A percentile compares a stretch with the other conserved stretches of the same genome.
Conservation (phyloP, 2,797 vertebrate species). For the Scleropages formosus region DNA sequence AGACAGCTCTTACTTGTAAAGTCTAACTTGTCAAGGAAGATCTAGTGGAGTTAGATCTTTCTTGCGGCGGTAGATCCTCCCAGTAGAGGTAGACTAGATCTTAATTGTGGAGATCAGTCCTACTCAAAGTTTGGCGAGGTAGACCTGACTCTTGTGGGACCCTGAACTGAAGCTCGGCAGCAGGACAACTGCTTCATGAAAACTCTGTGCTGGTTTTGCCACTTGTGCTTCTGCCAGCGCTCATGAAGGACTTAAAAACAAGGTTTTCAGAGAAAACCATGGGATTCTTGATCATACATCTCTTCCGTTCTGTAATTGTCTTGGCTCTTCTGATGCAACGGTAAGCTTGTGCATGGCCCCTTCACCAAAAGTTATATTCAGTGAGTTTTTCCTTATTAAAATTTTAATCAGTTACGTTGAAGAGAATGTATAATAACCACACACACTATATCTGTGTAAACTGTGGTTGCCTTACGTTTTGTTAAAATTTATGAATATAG, state of each 20-base stretch:
- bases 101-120: constrained; percentile 33
- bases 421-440: no score
- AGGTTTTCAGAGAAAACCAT: constrained; percentile 49
- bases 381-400: no score
- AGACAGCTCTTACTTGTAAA: no score
- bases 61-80: not conserved
- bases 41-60: constrained; percentile 33
- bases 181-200: constrained; percentile 29
- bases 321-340: constrained; percentile 63
- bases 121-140: constrained; percentile 49
- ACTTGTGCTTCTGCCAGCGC: not conserved
- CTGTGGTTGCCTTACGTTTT: not conserved
- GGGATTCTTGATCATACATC: constrained; percentile 58
- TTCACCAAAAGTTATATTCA: not conserved
- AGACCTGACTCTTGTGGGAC: constrained; percentile 40
- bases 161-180: not conserved
- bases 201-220: constrained; percentile 30
- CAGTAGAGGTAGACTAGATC: constrained; percentile 31
- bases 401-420: no score
- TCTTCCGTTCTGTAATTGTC: constrained; percentile 58
- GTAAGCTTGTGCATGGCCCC: constrained; percentile 52
- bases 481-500: not conserved
- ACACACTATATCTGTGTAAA: not conserved
- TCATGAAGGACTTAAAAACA: constrained; percentile 13
- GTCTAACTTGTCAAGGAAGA: not conserved